These are phyloP conservation scores for Ramazzottius varieornatus DNA, from an alignment of 2,888 invertebrate genomes.

Conservation along the genomic window DNA sequence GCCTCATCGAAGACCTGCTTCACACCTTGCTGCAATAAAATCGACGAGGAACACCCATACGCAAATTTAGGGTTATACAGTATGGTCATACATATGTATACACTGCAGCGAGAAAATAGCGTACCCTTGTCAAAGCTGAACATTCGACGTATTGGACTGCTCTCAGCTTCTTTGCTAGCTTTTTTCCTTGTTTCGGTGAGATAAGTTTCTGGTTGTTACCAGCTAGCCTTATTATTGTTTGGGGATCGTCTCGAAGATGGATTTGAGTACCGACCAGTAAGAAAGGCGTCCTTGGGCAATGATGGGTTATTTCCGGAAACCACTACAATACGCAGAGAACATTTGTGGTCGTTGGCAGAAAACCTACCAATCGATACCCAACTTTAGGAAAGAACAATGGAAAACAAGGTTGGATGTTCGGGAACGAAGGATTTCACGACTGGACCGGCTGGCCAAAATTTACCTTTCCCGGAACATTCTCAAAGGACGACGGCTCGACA, in stretches of 20 bases:
- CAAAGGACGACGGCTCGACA: slow-evolving; percentile 93
- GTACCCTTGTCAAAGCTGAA: slow-evolving; percentile 74
- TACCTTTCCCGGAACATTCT: slow-evolving; percentile 97
- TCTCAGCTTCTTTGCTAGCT: slow-evolving; percentile 60
- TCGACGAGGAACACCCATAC: neutral
- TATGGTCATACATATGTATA: no score
- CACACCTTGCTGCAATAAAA: slow-evolving; percentile 43
- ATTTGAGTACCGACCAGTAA: slow-evolving; percentile 90
- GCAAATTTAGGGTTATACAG: no score
- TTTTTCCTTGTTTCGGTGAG: slow-evolving; percentile 79
- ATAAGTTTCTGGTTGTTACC: slow-evolving; percentile 98
- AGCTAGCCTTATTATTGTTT: slow-evolving; percentile 74
- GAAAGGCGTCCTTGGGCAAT: slow-evolving; percentile 96
- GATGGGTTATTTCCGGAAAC: slow-evolving; percentile 98
- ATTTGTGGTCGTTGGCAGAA: no score
- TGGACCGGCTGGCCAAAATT: no score
- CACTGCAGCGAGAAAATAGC: no score
- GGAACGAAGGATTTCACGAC: no score
- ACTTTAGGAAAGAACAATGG: no score
- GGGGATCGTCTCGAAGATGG: slow-evolving; percentile 87
- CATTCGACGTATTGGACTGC: slow-evolving; percentile 43
- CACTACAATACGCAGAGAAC: no score
- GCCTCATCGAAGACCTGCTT: slow-evolving; percentile 99
- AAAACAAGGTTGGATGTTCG: no score
- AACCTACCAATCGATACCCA: no score